Conservation (phyloP, 1,140 invertebrate species). For the Chironomus striatipennis region DNA sequence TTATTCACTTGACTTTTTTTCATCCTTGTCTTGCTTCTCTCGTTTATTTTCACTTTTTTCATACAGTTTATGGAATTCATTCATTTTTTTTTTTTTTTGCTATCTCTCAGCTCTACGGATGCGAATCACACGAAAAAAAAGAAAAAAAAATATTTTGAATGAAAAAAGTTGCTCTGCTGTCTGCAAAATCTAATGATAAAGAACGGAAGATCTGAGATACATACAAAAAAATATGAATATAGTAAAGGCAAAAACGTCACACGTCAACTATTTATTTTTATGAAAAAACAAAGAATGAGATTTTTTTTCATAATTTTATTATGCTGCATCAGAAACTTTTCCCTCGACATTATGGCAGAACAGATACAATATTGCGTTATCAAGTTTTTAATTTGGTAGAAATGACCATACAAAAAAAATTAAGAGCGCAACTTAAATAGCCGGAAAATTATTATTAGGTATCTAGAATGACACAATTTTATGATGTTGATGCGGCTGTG, state of each 20-base stretch:
- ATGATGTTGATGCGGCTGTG: neutral
- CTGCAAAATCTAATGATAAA: constrained; percentile 3
- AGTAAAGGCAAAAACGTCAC: neutral
- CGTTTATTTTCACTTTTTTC: neutral
- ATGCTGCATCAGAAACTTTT: too few relatives aligned
- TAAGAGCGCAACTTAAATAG: neutral
- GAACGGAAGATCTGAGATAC: neutral
- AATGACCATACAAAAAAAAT: neutral
- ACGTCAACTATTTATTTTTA: neutral
- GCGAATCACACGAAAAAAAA: neutral
- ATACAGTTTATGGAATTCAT: neutral
- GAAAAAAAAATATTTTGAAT: too few relatives aligned
- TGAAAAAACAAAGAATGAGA: too few relatives aligned
- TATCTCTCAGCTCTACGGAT: too few relatives aligned
- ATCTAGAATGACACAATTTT: neutral
- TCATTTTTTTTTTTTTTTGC: too few relatives aligned
- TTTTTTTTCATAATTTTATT: too few relatives aligned
- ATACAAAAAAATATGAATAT: neutral
- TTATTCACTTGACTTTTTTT: constrained; percentile 19
- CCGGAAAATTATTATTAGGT: constrained; percentile 6
- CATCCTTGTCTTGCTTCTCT: neutral
- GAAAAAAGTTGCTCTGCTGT: neutral
- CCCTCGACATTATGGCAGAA: neutral
- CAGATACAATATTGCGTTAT: neutral
- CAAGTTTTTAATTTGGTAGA: neutral